These are phyloP conservation scores for Mormyrops boulengeri DNA, from an alignment of 2,797 vertebrate genomes.

Conservation along the genomic window DNA sequence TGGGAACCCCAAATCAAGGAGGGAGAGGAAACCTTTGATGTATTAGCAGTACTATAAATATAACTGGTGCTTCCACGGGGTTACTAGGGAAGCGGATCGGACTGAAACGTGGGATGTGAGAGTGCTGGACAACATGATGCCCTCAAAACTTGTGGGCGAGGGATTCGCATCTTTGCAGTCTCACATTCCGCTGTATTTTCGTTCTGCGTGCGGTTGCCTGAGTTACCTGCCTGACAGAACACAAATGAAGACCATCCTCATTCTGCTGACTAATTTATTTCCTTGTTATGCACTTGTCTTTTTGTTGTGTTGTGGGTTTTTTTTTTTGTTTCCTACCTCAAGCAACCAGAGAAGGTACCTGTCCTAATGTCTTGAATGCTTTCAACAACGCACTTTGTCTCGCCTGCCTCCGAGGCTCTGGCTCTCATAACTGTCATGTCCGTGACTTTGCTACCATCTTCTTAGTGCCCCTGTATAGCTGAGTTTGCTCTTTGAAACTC, in stretches of 20 bases:
- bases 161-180: neutral
- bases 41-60: constrained; percentile 17
- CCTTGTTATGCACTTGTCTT: neutral
- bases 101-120: neutral
- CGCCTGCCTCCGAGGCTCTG: constrained; percentile 23
- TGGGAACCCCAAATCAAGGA: constrained; percentile 19
- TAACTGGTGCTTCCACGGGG: neutral
- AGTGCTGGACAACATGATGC: neutral
- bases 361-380: constrained; percentile 30
- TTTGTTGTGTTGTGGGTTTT: neutral
- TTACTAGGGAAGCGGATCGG: neutral
- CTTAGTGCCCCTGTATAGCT: constrained; percentile 37
- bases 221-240: neutral
- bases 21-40: constrained; percentile 14
- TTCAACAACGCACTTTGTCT: constrained; percentile 30
- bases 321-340: constrained; percentile 6
- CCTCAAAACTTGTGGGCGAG: neutral
- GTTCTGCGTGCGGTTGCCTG: neutral
- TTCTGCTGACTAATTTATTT: neutral
- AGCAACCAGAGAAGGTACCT: neutral
- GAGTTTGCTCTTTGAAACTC: constrained; percentile 44
- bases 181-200: neutral
- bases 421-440: constrained; percentile 36
- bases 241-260: constrained; percentile 4
- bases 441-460: constrained; percentile 20